Conservation (phyloP, 2,113 vertebrate species). For the Potamarius usumacintae region DNA sequence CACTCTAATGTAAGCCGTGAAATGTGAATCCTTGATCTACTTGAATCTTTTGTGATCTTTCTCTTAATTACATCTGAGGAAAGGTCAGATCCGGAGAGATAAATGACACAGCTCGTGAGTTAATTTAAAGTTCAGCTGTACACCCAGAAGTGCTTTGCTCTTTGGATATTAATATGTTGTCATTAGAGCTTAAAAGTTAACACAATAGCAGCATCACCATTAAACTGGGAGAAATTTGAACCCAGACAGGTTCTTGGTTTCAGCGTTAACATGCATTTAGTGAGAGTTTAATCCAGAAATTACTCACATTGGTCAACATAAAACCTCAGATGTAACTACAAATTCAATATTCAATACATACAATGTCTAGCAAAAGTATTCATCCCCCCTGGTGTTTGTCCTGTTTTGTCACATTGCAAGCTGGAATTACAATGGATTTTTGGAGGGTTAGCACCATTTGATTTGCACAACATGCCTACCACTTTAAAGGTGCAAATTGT, state of each 20-base stretch:
- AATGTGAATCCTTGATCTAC: neutral
- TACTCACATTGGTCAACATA: neutral
- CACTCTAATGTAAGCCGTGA: neutral
- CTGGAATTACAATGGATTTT: too few relatives aligned
- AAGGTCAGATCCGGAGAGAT: conserved; percentile 12
- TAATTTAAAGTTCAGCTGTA: conserved; percentile 25
- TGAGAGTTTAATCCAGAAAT: neutral
- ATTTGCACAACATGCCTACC: too few relatives aligned
- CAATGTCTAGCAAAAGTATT: too few relatives aligned
- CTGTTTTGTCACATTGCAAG: too few relatives aligned
- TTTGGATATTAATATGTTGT: conserved; percentile 22
- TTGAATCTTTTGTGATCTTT: neutral
- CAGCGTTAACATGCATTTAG: neutral
- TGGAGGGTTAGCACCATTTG: too few relatives aligned
- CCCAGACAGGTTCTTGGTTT: neutral
- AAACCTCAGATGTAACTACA: neutral
- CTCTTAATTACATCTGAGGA: conserved; percentile 25
- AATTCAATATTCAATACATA: neutral
- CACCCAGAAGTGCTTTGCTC: neutral
- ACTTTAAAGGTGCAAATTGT: too few relatives aligned
- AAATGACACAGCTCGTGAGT: conserved; percentile 7
- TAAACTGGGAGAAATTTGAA: neutral
- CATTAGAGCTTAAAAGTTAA: conserved; percentile 18
- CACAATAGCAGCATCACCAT: conserved; percentile 4
- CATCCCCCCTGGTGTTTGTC: too few relatives aligned